Conservation (phyloP, 2,113 vertebrate species). For the Fukomys damarensis region DNA sequence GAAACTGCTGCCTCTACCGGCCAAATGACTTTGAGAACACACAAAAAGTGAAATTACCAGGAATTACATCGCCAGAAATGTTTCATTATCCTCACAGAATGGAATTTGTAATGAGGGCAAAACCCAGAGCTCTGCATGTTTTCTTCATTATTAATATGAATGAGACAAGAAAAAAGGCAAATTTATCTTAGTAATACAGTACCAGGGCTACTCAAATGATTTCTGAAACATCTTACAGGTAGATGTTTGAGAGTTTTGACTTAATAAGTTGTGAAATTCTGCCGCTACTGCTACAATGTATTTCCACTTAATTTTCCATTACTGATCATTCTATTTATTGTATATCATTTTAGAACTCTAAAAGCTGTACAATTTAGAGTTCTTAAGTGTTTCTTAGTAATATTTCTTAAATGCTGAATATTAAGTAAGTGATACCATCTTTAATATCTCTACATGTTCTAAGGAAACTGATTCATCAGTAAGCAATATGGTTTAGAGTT, state of each 20-base stretch:
- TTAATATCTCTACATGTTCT: neutral
- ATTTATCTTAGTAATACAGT: neutral
- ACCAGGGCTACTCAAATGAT: neutral
- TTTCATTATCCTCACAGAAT: constrained; percentile 50
- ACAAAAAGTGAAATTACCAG: constrained; percentile 43
- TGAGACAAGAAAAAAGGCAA: constrained; percentile 45
- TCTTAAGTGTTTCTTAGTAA: no score
- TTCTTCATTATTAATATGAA: constrained; percentile 64
- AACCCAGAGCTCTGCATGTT: neutral
- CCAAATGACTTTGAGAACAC: constrained; percentile 18
- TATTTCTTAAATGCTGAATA: constrained; percentile 8
- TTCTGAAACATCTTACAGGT: neutral
- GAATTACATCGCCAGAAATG: constrained; percentile 30
- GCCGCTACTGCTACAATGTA: neutral
- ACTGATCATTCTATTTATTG: neutral
- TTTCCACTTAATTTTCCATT: constrained; percentile 8
- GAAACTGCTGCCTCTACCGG: constrained; percentile 12
- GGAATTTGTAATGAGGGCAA: constrained; percentile 64
- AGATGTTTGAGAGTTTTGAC: neutral
- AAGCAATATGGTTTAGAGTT: neutral
- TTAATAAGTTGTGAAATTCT: neutral
- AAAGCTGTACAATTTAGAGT: neutral
- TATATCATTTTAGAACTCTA: neutral
- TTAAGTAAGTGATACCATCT: neutral
- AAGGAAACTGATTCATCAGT: neutral